Conservation (phyloP, 30 jellyfish, hydroid and myxozoan genomes). For the Catostylus mosaicus region DNA sequence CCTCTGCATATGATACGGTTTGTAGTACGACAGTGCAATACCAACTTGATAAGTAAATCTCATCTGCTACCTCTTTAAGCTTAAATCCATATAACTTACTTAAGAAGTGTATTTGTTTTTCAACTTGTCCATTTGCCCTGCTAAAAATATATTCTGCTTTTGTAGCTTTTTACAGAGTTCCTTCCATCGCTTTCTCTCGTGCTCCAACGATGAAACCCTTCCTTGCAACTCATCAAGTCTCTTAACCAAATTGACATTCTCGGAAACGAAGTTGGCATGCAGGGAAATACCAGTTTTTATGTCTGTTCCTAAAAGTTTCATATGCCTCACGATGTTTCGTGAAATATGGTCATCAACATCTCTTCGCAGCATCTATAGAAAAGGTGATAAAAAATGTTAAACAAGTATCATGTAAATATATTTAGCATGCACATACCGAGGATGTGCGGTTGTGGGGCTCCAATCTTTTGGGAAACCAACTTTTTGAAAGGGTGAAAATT, state of each 20-base stretch:
- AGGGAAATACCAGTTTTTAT: not conserved
- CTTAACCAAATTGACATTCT: conserved; percentile 6
- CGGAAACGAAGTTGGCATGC: not conserved
- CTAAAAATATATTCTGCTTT: not conserved
- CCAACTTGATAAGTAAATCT: too few species aligned
- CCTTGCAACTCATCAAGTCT: not conserved
- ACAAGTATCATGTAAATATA: too few species aligned
- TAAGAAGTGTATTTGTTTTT: not conserved
- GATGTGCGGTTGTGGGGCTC: too few species aligned
- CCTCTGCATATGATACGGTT: too few species aligned
- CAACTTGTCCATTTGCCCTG: not conserved
- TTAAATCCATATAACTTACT: not conserved
- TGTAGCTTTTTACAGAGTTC: not conserved
- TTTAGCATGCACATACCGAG: too few species aligned
- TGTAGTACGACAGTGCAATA: too few species aligned
- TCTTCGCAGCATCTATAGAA: conserved; percentile 27
- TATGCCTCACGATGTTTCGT: conserved; percentile 22
- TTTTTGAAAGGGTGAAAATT: too few species aligned
- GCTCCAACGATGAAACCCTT: not conserved
- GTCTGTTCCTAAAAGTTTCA: conserved; percentile 4
- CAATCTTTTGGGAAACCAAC: too few species aligned
- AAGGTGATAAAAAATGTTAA: too few species aligned
- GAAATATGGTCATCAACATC: conserved; percentile 24
- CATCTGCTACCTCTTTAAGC: not conserved
- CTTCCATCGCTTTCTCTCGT: not conserved